Conservation (phyloP, 2,797 vertebrate genomes). For the Thunnus albacares region DNA sequence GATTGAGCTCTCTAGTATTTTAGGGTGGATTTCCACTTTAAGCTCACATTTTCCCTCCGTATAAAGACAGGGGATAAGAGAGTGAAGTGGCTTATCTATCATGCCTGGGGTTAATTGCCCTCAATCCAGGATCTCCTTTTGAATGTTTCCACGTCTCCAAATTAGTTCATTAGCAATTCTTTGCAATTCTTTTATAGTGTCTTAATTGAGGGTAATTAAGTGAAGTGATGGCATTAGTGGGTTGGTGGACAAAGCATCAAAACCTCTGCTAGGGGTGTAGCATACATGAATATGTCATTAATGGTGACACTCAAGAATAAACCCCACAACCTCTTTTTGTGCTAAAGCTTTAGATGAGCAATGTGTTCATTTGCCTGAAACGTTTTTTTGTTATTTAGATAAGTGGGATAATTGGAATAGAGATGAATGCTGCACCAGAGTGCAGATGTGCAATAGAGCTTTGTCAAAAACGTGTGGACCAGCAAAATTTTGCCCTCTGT, state of each 20-base stretch:
- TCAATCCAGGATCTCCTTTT: slow-evolving; percentile 75
- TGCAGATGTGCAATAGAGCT: slow-evolving; percentile 60
- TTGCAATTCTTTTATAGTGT: slow-evolving; percentile 83
- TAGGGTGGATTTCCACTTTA: slow-evolving; percentile 26
- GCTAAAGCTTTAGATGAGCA: slow-evolving; percentile 63
- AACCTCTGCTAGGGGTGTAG: slow-evolving; percentile 68
- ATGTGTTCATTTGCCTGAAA: slow-evolving; percentile 70
- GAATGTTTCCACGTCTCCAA: slow-evolving; percentile 78
- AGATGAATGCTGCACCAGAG: slow-evolving; percentile 55
- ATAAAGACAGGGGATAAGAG: slow-evolving; percentile 27
- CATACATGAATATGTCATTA: slow-evolving; percentile 82
- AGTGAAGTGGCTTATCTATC: slow-evolving; percentile 64
- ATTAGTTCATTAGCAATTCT: slow-evolving; percentile 87
- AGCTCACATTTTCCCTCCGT: slow-evolving; percentile 34
- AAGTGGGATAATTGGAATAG: slow-evolving; percentile 76
- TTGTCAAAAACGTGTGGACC: slow-evolving; percentile 51
- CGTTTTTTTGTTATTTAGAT: slow-evolving; percentile 77
- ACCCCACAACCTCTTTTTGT: slow-evolving; percentile 65
- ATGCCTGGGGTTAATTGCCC: slow-evolving; percentile 79
- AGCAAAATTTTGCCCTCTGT: slow-evolving; percentile 35
- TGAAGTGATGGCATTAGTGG: slow-evolving; percentile 85
- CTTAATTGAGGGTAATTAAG: slow-evolving; percentile 87
- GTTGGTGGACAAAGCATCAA: slow-evolving; percentile 82
- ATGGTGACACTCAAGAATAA: slow-evolving; percentile 78
- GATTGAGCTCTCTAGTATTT: slow-evolving; percentile 43